A percentile compares a stretch with the other conserved stretches of the same genome.
These are phyloP conservation scores for Sakesphorus luctuosus DNA, from an alignment of 2,113 vertebrate genomes.

Conservation along the genomic window DNA sequence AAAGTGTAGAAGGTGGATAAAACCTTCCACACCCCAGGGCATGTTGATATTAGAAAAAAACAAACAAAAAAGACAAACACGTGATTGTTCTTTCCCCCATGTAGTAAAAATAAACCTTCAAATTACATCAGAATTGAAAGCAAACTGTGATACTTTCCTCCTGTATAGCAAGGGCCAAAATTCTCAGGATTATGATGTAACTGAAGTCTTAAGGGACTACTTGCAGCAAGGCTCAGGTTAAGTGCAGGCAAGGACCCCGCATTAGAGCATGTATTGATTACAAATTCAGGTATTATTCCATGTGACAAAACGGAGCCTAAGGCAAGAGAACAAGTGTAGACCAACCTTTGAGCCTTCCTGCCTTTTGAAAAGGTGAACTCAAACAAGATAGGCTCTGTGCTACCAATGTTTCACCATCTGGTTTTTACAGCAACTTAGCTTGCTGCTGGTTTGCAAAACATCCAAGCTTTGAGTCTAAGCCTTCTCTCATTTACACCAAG, in stretches of 20 bases:
- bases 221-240: not conserved
- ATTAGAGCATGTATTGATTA: not conserved
- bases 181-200: not conserved
- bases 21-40: not conserved
- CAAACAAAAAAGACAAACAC: not conserved
- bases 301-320: not conserved
- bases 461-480: not conserved
- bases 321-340: not conserved
- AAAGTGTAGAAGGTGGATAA: not conserved
- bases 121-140: not conserved
- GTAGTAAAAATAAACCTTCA: not conserved
- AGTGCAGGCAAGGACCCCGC: not conserved
- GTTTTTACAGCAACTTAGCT: not conserved
- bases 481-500: not conserved
- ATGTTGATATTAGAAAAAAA: not conserved
- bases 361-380: not conserved
- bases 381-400: not conserved
- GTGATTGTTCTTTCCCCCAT: not conserved
- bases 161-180: not conserved
- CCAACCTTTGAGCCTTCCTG: not conserved
- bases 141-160: not conserved
- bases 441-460: not conserved
- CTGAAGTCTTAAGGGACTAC: not conserved
- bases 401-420: not conserved
- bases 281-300: not conserved